Conservation (phyloP, 1,140 invertebrate species). For the Chionoecetes opilio region DNA sequence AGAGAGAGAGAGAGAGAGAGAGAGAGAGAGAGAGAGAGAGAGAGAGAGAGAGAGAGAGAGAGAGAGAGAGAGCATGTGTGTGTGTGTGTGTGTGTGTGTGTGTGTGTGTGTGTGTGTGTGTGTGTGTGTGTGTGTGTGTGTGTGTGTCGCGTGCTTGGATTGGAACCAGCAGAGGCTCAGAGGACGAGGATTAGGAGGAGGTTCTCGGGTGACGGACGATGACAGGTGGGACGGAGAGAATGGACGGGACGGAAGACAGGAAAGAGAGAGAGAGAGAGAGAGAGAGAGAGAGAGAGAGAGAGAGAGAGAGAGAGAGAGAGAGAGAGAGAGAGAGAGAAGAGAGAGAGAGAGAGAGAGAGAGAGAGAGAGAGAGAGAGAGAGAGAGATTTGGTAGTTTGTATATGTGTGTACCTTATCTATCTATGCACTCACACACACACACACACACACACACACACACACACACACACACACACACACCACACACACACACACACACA, state of each 20-base stretch:
- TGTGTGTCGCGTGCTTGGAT: too few species aligned
- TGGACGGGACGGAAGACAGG: background rate
- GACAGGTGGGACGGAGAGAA: background rate
- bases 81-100: too few species aligned
- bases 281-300: background rate
- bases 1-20: background rate
- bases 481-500: too few species aligned
- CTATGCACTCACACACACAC: too few species aligned
- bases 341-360: slow-evolving; percentile 18
- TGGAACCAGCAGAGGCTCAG: too few species aligned
- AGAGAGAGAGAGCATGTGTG: background rate
- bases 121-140: too few species aligned
- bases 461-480: too few species aligned
- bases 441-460: too few species aligned
- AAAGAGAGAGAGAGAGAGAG: background rate
- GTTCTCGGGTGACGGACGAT: background rate
- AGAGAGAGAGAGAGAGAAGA: background rate
- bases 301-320: background rate
- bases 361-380: slow-evolving; percentile 18
- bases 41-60: background rate
- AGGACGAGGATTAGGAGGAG: slow-evolving; percentile 33
- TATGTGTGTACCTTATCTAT: too few species aligned
- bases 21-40: background rate
- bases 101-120: too few species aligned
- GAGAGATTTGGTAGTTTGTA: too few species aligned